Percentiles rank a stretch among this genome's conserved stretches.
phyloP scores from a whole-genome alignment of 2,888 invertebrate genomes.

The Hirtodrosophila alboralis region DNA sequence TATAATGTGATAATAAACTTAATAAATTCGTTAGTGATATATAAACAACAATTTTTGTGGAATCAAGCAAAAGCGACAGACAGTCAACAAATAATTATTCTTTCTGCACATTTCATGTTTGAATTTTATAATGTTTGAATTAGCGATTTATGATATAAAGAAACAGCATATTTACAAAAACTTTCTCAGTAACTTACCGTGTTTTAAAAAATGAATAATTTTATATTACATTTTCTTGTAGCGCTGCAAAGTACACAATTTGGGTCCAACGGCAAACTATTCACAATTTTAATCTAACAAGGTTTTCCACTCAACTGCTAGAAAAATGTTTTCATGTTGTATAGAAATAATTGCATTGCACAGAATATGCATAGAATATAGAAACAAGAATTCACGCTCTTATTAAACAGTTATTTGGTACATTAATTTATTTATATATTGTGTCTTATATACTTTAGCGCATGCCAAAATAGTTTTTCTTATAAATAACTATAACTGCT shows the following conservation, averaged over 20 bases:
- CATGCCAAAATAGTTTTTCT: constrained; percentile 30
- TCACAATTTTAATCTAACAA: constrained; percentile 5
- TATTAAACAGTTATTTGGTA: constrained; percentile 31
- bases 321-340: neutral
- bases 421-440: constrained; percentile 24
- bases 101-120: no score
- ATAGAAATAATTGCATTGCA: constrained; percentile 13
- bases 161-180: no score
- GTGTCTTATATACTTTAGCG: constrained; percentile 17
- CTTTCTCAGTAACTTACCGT: neutral
- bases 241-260: neutral
- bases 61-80: no score
- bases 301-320: constrained; percentile 19
- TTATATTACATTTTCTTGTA: neutral
- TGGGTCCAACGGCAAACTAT: neutral
- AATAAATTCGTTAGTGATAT: no score
- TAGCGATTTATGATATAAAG: no score
- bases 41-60: no score
- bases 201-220: no score
- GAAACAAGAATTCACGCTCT: constrained; percentile 11
- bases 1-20: no score
- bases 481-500: constrained; percentile 3
- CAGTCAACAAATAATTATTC: no score
- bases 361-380: no score
- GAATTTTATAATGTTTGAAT: no score